Evolutionary conservation across 2,888 invertebrate species (phyloP), one percentile per base, ranked within the genome.

Genomic region (Laspeyria flexula): DNA sequence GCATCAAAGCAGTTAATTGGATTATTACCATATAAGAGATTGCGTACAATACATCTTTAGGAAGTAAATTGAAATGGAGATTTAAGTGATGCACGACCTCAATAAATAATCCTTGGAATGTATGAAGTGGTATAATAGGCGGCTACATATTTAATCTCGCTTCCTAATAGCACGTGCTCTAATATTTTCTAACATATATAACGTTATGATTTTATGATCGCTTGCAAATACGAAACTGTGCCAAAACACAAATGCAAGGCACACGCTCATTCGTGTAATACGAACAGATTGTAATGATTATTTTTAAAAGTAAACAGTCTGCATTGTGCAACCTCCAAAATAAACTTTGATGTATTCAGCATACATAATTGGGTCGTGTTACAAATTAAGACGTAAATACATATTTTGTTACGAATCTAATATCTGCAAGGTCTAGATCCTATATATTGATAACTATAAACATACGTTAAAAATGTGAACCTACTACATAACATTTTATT

Each of bases 201-300:
- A 39, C 16, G 37, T 29, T 55, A 56, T 56, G 51, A 64, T 65
- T 68, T 60, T 63, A 68, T 60, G 53, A 64, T 53, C 56, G 51
- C 45, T 61, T 52, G 62, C 58, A 51, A 44, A 52, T 56, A 47
- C 39, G 57, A 65, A 66, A 53, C 61, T 42, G 64, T 77, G 77
- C 77, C 77, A 78, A 77, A 55, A 61, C 60, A 63, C 48, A 33
- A 65, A 55, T 66, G 57, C 49, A 47, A 46, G 40, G 6, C 34
- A 27, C 27, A 38, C 31, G 48, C 53, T 49, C 53, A 59, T 59
- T 65, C 63, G 56, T 61, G 60, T 71, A 64, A 70, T 63, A 65
- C 40, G 34, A 31, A 56, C 55, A 63, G 57, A 62, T 51, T 52
- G 60, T 49, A 51, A 54, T 42, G 47, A 61, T 50, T 67, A 60